Percentiles rank a stretch among this genome's conserved stretches.
These are phyloP conservation scores for Drosophila atripex DNA, from an alignment of 2,888 invertebrate genomes.

Conservation along the genomic window DNA sequence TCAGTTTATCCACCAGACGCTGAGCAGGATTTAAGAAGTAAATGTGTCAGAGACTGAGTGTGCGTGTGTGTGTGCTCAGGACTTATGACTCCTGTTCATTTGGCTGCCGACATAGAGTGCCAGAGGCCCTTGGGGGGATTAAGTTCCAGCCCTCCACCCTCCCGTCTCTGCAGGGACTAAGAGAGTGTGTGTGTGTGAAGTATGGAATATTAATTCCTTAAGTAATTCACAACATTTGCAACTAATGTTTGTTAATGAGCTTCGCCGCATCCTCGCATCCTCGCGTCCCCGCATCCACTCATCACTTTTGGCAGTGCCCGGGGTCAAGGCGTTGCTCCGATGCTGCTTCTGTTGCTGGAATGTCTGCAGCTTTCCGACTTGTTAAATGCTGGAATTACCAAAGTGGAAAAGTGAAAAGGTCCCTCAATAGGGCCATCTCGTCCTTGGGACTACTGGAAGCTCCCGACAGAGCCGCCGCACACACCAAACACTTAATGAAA, in stretches of 20 bases:
- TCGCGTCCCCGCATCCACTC: constrained; percentile 1
- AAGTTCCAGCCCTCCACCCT: constrained; percentile 30
- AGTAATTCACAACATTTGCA: constrained; percentile 81
- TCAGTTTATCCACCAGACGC: constrained; percentile 35
- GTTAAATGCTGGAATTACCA: constrained; percentile 70
- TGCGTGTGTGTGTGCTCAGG: constrained; percentile 21
- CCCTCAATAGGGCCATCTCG: constrained; percentile 20
- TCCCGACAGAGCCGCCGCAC: constrained; percentile 16
- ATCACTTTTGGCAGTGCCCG: constrained; percentile 49
- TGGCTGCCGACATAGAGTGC: constrained; percentile 41
- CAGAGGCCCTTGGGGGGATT: constrained; percentile 57
- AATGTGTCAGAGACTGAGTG: constrained; percentile 7
- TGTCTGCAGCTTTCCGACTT: constrained; percentile 47
- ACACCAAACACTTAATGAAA: constrained; percentile 71
- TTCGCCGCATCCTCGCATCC: constrained; percentile 19
- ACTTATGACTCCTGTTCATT: constrained; percentile 52
- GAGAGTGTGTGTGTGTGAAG: constrained; percentile 53
- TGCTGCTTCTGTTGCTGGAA: constrained; percentile 37
- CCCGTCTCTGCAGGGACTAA: not conserved
- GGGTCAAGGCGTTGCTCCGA: constrained; percentile 64
- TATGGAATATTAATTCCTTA: constrained; percentile 77
- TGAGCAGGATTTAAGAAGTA: constrained; percentile 67
- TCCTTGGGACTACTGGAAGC: constrained; percentile 26
- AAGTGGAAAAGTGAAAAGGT: constrained; percentile 60
- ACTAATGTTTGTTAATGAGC: constrained; percentile 80